These are phyloP conservation scores for Mus spicilegus DNA, from an alignment of 2,113 vertebrate genomes.

Conservation along the genomic window DNA sequence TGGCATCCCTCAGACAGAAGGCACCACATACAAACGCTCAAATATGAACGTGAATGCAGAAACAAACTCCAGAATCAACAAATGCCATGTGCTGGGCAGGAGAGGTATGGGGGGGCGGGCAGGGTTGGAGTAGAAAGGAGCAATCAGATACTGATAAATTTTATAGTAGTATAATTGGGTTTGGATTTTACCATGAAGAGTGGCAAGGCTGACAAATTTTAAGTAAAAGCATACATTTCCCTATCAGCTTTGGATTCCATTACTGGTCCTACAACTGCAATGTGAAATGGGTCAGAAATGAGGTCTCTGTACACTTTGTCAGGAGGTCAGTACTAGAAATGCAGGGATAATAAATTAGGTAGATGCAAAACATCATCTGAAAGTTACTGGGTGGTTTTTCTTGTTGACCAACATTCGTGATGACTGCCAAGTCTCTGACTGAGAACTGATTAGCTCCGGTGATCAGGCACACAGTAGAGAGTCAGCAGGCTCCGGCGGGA, in stretches of 20 bases:
- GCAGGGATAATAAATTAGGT: background rate
- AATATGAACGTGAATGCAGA: background rate
- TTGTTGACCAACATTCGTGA: background rate
- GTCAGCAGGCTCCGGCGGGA: background rate
- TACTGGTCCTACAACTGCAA: background rate
- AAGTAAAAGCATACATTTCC: background rate
- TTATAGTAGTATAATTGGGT: background rate
- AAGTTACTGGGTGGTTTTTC: constrained; percentile 21
- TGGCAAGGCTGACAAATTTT: background rate
- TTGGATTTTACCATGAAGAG: constrained; percentile 41
- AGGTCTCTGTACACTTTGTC: background rate
- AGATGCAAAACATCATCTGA: background rate
- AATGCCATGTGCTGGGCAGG: background rate
- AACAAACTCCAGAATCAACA: background rate
- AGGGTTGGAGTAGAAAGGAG: background rate
- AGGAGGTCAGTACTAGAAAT: background rate
- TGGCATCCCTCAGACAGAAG: background rate
- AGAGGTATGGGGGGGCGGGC: background rate
- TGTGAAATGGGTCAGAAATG: background rate
- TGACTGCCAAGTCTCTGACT: background rate
- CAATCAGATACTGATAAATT: background rate
- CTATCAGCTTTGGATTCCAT: background rate
- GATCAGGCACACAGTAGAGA: background rate
- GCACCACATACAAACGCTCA: background rate
- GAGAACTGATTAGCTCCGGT: background rate